Evolutionary conservation across 2,888 invertebrate genomes (phyloP).

Genomic region (Leucoptera coffeella): DNA sequence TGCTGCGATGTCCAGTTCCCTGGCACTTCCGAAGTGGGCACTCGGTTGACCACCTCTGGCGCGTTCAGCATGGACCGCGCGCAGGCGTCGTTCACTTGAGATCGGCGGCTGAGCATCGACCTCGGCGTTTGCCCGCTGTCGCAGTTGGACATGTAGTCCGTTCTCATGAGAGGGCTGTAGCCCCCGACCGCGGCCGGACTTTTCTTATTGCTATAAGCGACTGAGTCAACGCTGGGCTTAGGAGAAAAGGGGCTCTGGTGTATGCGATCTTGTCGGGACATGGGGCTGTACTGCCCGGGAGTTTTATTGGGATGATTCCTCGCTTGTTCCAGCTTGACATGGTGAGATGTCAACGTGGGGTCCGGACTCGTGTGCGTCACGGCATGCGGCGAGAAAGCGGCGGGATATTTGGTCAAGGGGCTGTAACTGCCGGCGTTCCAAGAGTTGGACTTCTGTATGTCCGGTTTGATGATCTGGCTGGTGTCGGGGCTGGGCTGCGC

Average conservation of each 20-base stretch:
- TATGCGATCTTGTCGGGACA: slow-evolving; percentile 34
- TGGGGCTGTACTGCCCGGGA: slow-evolving; percentile 37
- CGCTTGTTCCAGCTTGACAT: slow-evolving; percentile 12
- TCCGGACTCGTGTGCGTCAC: slow-evolving; percentile 40
- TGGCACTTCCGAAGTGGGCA: slow-evolving; percentile 17
- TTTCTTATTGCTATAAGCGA: slow-evolving; percentile 24
- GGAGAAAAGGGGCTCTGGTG: slow-evolving; percentile 41
- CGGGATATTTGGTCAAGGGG: slow-evolving; percentile 41
- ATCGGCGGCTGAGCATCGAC: slow-evolving; percentile 12
- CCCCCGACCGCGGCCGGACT: slow-evolving; percentile 34
- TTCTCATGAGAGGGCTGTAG: slow-evolving; percentile 36
- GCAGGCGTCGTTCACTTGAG: slow-evolving; percentile 20
- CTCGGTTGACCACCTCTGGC: slow-evolving; percentile 18
- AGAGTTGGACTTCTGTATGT: slow-evolving; percentile 23
- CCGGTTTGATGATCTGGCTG: slow-evolving; percentile 37
- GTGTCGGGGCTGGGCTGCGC: slow-evolving; percentile 42
- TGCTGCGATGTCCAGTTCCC: slow-evolving; percentile 13
- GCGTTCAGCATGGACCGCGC: slow-evolving; percentile 19
- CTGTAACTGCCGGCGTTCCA: slow-evolving; percentile 43
- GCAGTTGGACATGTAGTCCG: slow-evolving; percentile 33
- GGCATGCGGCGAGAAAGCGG: slow-evolving; percentile 38
- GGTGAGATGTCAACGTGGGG: slow-evolving; percentile 8
- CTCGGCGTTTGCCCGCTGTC: slow-evolving; percentile 21
- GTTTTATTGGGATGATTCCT: slow-evolving; percentile 27
- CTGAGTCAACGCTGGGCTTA: slow-evolving; percentile 28